A percentile compares a stretch with the other conserved stretches of the same genome.
Conservation (phyloP, 2,797 vertebrate species). For the Myoxocephalus aenaeus region DNA sequence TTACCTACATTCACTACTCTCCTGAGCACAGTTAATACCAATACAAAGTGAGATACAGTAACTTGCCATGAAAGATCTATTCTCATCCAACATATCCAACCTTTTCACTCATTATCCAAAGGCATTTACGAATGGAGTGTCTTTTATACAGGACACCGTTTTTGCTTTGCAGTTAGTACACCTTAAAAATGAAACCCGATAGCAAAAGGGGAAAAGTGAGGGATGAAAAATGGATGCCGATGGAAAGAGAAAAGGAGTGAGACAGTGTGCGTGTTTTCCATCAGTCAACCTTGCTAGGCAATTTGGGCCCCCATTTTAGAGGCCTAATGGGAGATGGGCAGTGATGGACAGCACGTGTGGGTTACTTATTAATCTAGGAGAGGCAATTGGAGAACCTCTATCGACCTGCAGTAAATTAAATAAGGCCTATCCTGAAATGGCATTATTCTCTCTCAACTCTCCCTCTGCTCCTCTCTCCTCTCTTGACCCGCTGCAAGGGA, state of each 20-base stretch:
- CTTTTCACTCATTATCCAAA: conserved; percentile 17
- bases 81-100: conserved; percentile 6
- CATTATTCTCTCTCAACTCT: conserved; percentile 83
- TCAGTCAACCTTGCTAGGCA: conserved; percentile 81
- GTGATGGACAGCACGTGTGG: conserved; percentile 88
- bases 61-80: conserved; percentile 17
- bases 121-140: conserved; percentile 28
- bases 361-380: conserved; percentile 88
- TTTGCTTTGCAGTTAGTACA: conserved; percentile 35
- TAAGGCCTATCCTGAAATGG: conserved; percentile 86
- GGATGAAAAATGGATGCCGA: conserved; percentile 49
- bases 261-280: conserved; percentile 77
- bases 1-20: not conserved
- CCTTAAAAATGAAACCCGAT: conserved; percentile 63
- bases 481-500: conserved; percentile 69
- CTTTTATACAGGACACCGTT: conserved; percentile 30
- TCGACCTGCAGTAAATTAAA: conserved; percentile 89
- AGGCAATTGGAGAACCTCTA: conserved; percentile 88
- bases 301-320: conserved; percentile 85
- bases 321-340: conserved; percentile 88
- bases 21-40: not conserved
- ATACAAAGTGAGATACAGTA: not conserved
- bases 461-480: conserved; percentile 69
- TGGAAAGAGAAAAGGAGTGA: conserved; percentile 67
- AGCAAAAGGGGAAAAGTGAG: conserved; percentile 45